phyloP scores from a whole-genome alignment of 1,140 invertebrate species.

The Eulimnadia texana region DNA sequence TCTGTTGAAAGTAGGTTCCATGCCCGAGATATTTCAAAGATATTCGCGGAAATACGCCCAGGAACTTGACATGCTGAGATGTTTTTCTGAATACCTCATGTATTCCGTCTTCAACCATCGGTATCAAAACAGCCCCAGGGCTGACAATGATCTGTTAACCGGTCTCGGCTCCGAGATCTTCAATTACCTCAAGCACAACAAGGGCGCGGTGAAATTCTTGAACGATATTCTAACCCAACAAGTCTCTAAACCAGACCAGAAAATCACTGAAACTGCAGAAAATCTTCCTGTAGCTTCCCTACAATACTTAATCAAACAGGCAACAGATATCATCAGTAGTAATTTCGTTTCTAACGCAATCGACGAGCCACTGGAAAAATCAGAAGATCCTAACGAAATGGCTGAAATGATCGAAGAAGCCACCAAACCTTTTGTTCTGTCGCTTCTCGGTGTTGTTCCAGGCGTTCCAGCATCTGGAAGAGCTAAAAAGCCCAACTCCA shows the following conservation, averaged over 20 bases:
- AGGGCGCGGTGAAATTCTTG: neutral
- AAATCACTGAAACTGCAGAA: neutral
- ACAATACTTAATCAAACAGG: neutral
- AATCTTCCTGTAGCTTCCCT: neutral
- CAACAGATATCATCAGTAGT: neutral
- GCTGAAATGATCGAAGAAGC: constrained; percentile 7
- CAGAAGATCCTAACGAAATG: neutral
- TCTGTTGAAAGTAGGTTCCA: too few species aligned
- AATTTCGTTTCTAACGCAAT: neutral
- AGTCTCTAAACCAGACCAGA: neutral
- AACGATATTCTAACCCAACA: neutral
- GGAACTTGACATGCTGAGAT: neutral
- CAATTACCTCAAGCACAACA: neutral
- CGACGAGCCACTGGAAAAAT: neutral
- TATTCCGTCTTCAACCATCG: constrained; percentile 6
- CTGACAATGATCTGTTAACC: neutral
- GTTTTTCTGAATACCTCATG: neutral
- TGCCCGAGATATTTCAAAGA: neutral
- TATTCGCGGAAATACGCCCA: neutral
- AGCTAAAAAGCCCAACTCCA: neutral
- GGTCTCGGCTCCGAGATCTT: neutral
- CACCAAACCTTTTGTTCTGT: constrained; percentile 6
- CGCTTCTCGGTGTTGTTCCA: constrained; percentile 10
- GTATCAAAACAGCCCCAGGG: neutral
- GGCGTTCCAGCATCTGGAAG: constrained; percentile 10